Evolutionary conservation across 2,797 vertebrate species (phyloP), one percentile per base, ranked within the genome.

Genomic region (Triplophysa yarkandensis): DNA sequence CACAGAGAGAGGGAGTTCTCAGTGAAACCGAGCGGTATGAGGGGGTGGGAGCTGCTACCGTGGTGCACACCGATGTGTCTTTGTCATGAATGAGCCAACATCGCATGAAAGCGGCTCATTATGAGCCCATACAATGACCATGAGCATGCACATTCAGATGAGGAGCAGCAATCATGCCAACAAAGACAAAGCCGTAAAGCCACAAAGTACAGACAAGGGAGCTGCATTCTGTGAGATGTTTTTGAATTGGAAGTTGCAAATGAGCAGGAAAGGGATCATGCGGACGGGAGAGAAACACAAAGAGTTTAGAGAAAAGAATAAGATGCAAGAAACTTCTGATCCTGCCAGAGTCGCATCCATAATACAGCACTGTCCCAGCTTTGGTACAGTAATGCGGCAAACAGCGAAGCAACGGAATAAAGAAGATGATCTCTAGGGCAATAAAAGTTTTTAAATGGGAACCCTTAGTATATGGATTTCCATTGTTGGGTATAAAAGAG

Each of bases 171-270:
- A 74, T 68, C 70, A 68, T 25, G 52, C 68, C 52, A 66, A 81
- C 81, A 83, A 79, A 77, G 81, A 68, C 46, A 19, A n/a, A 25
- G 71, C 76, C 69, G 6, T 78, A 78, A 83, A 80, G 77, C 70
- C 67, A 74, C 78, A 76, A 69, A 65, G 43, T 43, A 41, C 78
- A 75, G 61, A 81, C 75, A 77, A 77, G 75, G 61, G 43, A 74
- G 74, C n/a, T 46, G 50, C 65, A 36, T 57, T 57, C 66, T 71
- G 74, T 44, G 73, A 58, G 71, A 65, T 57, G 61, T 60, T 66
- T 79, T 77, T 77, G 63, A 79, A 83, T 77, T 68, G 28, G 62
- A 65, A 75, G 73, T 81, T 81, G 79, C 77, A 83, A 83, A 81
- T 74, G 23, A 81, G 67, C 70, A 71, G 77, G 79, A 79, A 79